Evolutionary conservation across 2,797 vertebrate genomes (phyloP), one percentile per base, ranked within the genome.

Genomic region (Chaetophractus vellerosus): DNA sequence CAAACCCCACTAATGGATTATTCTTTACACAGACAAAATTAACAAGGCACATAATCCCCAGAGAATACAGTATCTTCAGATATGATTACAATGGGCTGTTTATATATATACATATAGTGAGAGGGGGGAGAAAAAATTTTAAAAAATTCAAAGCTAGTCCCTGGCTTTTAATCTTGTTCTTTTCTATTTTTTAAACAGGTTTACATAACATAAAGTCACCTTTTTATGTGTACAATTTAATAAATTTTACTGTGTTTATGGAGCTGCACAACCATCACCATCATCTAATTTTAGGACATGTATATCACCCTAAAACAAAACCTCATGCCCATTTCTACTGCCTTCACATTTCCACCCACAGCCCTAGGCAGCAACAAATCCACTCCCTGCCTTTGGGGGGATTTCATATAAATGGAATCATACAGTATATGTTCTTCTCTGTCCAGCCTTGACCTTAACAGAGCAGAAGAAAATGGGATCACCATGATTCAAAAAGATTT

Each of bases 121-220:
- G 10, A 14, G 31, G 10, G 28, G 52, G 28, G 45, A 79, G 3
- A 68, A 87, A 50, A 85, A 0, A 2, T 84, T 82, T 28, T 2
- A 68, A 87, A 50, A 85, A 0, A 2, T 84, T 82, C n/a, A 82
- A 38, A 55, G 28, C 11, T 87, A 31, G 80, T 59, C 7, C 81
- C 45, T 89, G n/a, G 26, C 4, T 38, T 86, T 82, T 36, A 33
- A 8, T 5, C 5, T 31, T 69, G 5, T 19, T 57, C 24, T 55
- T 74, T 48, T 48, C 52, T 16, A 55, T 55, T 55, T 6, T 6
- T 18, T 18, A 52, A 66, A 86, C 0, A 26, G 55, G 4, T 61
- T 94, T 87, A 86, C 79, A 63, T 90, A 19, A 4, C 28, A 74
- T 57, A 23, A 66, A 74, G 75, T 90, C 31, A 88, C 31, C 33